phyloP scores from a whole-genome alignment of 2,888 invertebrate genomes.

The Monoplex corrugatus region DNA sequence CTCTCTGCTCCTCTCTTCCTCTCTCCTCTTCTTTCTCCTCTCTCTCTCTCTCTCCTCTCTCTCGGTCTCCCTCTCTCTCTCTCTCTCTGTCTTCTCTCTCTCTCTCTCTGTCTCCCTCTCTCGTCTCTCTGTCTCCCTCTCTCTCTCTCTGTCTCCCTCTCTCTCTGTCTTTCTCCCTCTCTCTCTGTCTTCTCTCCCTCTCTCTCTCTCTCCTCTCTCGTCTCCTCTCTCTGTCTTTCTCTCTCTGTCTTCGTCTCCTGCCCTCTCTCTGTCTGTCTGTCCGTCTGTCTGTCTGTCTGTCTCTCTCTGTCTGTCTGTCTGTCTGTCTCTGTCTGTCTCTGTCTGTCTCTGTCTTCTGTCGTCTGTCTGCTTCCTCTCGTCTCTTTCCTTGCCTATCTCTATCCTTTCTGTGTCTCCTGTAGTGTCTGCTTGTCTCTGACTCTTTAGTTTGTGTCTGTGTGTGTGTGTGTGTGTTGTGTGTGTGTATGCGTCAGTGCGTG shows the following conservation, averaged over 20 bases:
- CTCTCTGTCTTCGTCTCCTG: no score
- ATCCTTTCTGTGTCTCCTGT: no score
- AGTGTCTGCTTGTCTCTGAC: no score
- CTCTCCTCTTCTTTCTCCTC: not conserved
- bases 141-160: constrained; percentile 20
- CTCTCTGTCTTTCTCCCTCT: constrained; percentile 1
- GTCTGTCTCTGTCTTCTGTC: no score
- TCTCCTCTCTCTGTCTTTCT: constrained; percentile 8
- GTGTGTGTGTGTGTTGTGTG: no score
- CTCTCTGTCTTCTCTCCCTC: constrained; percentile 18
- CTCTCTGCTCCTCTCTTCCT: not conserved
- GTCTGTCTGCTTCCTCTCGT: no score
- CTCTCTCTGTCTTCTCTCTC: not conserved
- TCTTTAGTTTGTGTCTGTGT: no score
- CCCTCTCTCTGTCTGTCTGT: not conserved
- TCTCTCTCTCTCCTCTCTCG: constrained; percentile 1
- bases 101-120: not conserved
- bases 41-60: not conserved
- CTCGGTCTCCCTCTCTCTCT: not conserved
- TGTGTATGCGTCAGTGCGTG: no score
- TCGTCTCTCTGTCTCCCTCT: not conserved
- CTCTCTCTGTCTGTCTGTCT: no score
- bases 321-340: no score
- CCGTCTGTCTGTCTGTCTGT: not conserved
- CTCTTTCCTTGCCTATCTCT: no score